phyloP scores from a whole-genome alignment of 2,797 vertebrate species.

The Rhyacichthys aspro region DNA sequence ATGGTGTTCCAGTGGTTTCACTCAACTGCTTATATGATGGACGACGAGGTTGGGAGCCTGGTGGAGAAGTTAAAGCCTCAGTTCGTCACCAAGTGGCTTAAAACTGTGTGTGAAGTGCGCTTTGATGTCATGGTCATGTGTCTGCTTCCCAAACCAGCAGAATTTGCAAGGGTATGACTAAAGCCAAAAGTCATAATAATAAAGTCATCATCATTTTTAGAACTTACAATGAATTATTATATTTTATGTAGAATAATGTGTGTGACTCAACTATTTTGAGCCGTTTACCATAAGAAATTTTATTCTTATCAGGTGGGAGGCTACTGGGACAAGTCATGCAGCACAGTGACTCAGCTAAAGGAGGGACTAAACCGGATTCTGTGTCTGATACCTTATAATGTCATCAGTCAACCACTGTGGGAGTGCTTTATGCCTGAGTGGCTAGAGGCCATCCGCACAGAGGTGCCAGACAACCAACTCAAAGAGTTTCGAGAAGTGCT shows the following conservation, averaged over 20 bases:
- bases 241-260: not conserved
- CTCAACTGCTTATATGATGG: constrained; percentile 99
- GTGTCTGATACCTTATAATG: constrained; percentile 97
- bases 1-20: constrained; percentile 99
- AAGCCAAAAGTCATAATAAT: not conserved
- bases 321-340: constrained; percentile 98
- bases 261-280: not conserved
- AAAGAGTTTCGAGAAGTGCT: constrained; percentile 98
- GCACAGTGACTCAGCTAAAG: constrained; percentile 94
- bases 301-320: constrained; percentile 88
- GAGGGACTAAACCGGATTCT: constrained; percentile 97
- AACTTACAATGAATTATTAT: not conserved
- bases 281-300: constrained; percentile 7
- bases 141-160: constrained; percentile 97
- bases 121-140: constrained; percentile 99
- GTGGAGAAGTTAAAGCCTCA: constrained; percentile 99
- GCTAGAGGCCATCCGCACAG: constrained; percentile 95
- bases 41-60: constrained; percentile 97
- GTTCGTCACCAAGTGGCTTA: constrained; percentile 99
- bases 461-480: constrained; percentile 94
- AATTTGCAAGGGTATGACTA: constrained; percentile 93
- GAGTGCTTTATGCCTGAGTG: constrained; percentile 99
- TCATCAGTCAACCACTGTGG: constrained; percentile 97
- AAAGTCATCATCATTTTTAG: not conserved
- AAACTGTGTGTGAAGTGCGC: constrained; percentile 96